Conservation (phyloP, 2,797 vertebrate genomes). For the Vultur gryphus region DNA sequence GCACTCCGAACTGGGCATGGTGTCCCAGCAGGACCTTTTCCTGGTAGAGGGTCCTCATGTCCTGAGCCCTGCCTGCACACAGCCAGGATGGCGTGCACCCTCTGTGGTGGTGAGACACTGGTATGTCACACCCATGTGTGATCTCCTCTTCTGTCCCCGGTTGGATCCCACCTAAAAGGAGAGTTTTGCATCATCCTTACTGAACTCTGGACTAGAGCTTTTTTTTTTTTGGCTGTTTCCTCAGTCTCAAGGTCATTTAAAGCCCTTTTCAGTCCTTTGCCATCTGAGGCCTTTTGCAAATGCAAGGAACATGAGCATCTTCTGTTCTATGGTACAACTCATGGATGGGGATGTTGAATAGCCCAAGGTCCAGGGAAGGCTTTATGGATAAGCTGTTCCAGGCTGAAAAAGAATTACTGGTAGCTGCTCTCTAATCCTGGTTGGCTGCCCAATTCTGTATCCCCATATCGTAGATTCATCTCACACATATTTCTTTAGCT, state of each 20-base stretch:
- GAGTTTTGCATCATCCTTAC: rapidly evolving
- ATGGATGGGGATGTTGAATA: not conserved
- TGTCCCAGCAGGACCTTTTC: not conserved
- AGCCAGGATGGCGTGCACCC: rapidly evolving
- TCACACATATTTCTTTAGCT: not conserved
- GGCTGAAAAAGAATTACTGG: not conserved
- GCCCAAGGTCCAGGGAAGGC: not conserved
- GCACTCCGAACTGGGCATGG: not conserved
- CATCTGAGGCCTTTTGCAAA: not conserved
- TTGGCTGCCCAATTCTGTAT: not conserved
- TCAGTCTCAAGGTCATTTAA: not conserved
- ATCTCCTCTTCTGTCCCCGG: not conserved
- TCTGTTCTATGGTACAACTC: not conserved
- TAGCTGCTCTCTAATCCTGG: not conserved
- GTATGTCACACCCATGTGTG: not conserved
- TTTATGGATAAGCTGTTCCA: not conserved
- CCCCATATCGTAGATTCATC: not conserved
- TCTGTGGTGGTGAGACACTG: not conserved
- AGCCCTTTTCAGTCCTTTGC: not conserved
- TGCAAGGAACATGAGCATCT: not conserved
- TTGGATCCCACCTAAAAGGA: not conserved
- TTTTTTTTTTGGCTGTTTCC: not conserved
- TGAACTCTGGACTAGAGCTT: not conserved
- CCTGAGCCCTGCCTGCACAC: not conserved
- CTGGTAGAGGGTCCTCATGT: not conserved